phyloP scores from a whole-genome alignment of 2,888 invertebrate genomes.

The Ectobius pallidus region DNA sequence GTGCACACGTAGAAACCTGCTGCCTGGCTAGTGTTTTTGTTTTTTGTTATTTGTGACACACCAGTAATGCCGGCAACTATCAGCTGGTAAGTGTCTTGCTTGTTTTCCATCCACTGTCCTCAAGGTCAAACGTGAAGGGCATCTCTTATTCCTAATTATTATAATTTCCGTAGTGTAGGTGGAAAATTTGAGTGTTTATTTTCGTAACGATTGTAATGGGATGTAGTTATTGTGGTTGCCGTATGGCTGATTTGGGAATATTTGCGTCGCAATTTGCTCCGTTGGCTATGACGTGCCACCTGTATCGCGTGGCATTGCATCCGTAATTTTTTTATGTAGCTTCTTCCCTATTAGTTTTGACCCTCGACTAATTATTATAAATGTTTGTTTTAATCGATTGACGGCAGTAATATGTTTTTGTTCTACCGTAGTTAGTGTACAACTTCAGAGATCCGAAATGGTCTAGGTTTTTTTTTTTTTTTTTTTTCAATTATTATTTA shows the following conservation, averaged over 20 bases:
- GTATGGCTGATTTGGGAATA: background rate
- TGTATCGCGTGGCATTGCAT: background rate
- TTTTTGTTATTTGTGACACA: background rate
- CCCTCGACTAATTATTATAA: too few species aligned
- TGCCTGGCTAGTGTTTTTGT: background rate
- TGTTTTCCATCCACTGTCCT: background rate
- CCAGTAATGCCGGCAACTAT: background rate
- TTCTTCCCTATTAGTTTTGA: too few species aligned
- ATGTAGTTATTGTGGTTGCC: background rate
- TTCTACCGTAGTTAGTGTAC: too few species aligned
- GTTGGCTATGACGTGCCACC: background rate
- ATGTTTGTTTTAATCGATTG: too few species aligned
- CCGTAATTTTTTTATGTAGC: background rate
- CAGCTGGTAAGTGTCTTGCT: background rate
- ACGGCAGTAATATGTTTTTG: too few species aligned
- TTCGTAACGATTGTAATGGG: background rate
- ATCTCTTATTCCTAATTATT: background rate
- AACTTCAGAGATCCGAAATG: too few species aligned
- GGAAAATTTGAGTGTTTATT: background rate
- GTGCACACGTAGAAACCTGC: background rate
- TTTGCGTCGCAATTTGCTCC: background rate
- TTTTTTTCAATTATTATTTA: too few species aligned
- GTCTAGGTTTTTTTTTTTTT: too few species aligned
- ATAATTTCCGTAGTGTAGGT: background rate
- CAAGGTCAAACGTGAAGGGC: constrained; percentile 8